Evolutionary conservation across 2,888 invertebrate genomes (phyloP), one percentile per base, ranked within the genome.

Genomic region (Lasioglossum morio): DNA sequence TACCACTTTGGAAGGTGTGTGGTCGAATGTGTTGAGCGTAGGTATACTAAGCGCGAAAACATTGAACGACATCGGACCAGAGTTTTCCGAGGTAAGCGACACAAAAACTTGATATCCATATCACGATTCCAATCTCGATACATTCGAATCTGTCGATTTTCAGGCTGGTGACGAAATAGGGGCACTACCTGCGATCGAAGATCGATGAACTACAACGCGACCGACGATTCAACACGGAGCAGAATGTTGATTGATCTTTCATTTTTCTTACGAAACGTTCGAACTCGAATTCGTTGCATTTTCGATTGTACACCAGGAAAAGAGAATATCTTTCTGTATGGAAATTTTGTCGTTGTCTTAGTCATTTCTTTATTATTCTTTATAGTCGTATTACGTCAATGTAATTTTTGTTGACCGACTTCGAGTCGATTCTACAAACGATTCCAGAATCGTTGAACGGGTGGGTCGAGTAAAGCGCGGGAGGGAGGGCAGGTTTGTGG

Each of bases 1-100:
- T 89, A 96, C 97, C 23, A 96, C 97, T 0, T 96, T 98, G 70
- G 70, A 70, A 40, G n/a, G 40, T 40, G 70, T 40, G 23, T 70
- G 70, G 70, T 70, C 70, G 8, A 70, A 70, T 40, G 70, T 70
- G 14, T 40, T 70, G n/a, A 70, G 40, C 70, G 70, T 70, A 40
- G 70, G 70, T n/a, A 70, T 70, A 40, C 40, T 70, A 7, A 70
- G 70, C 14, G 40, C 70, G 4, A 70, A 40, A 40, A 40, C 40
- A 2, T 70, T 70, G n/a, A 40, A 70, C 40, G 70, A 70, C 40
- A 70, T 70, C 14, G 37, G 40, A n/a, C 70, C 70, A 37, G 70
- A 70, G 12, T 70, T 70, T 40, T 14, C 70, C 70, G 70, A 70
- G 40, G 70, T 70, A 37, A 40, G 70, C 5, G 37, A 12, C 5